Evolutionary conservation across 1,140 invertebrate genomes (phyloP), one percentile per base, ranked within the genome.

Genomic region (Lucilia cuprina): DNA sequence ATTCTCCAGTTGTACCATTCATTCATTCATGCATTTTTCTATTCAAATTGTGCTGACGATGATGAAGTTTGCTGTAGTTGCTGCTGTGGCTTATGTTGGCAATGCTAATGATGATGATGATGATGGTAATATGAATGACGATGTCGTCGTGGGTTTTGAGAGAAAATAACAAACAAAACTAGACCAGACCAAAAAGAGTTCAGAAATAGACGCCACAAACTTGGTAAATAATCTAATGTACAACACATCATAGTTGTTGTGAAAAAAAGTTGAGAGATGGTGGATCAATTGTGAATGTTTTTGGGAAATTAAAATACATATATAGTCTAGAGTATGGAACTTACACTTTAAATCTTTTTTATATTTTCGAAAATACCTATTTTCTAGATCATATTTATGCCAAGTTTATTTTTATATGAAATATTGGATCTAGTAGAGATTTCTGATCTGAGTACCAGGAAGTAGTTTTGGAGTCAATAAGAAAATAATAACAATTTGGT

Each of bases 1-100:
- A 80, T 30, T 30, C 25, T 30, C 25, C 25, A 30, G 25, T 30
- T 30, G 25, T 30, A 30, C 25, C 25, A 30, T 30, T 30, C 25
- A 30, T 80, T 80, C 77, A 80, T 80, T 80, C 77, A 80, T 80
- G 77, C n/a, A 80, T 80, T 49, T 30, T 49, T 19, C 77, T 50
- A 80, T 80, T 80, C 77, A 80, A 80, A 80, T 80, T 13, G 0
- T 13, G 77, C 4, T 49, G 41, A 49, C 19, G 77, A 50, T 78
- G 34, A 34, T 14, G 74, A 47, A 17, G 74, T 13, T n/a, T 35
- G 25, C 19, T 47, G 75, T 17, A 7, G 35, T n/a, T 60, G 75
- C 0, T n/a, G 75, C 4, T 30, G 34, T 14, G 5, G 74, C 8
- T 35, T 35, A 41, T 75, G 25, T 13, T 21, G 70, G 74, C 30